Percentiles rank a stretch among this genome's conserved stretches.
phyloP scores from a whole-genome alignment of 35 echinoderm and acorn worm species.

The Apostichopus parvimensis region DNA sequence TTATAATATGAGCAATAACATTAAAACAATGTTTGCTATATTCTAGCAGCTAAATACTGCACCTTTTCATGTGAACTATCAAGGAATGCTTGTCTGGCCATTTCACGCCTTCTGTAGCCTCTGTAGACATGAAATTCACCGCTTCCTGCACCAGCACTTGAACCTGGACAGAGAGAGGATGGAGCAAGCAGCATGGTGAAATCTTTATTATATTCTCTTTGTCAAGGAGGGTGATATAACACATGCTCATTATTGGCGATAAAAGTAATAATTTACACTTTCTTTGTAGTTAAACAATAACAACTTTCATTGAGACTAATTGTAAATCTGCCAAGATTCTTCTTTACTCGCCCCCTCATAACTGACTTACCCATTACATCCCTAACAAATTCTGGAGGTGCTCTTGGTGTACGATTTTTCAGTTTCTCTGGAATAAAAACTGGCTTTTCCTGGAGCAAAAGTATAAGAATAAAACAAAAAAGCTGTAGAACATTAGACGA shows the following conservation, averaged over 20 bases:
- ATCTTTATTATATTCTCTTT: no score
- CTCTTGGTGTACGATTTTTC: slow-evolving; percentile 76
- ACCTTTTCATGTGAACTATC: slow-evolving; percentile 77
- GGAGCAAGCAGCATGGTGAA: neutral
- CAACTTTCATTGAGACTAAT: no score
- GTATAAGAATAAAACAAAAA: neutral
- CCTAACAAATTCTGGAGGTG: slow-evolving; percentile 85
- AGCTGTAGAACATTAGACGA: no score
- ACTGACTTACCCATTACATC: slow-evolving; percentile 80
- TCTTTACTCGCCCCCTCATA: no score
- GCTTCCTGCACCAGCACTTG: slow-evolving; percentile 99
- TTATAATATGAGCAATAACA: no score
- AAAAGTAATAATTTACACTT: no score
- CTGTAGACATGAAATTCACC: slow-evolving; percentile 99
- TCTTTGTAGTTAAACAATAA: no score
- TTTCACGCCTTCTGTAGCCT: slow-evolving; percentile 89
- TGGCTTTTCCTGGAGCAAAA: slow-evolving; percentile 70
- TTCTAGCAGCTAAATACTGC: no score
- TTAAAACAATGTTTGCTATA: no score
- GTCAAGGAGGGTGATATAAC: no score
- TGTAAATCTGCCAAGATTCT: no score
- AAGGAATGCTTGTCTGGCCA: slow-evolving; percentile 69
- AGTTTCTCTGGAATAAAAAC: slow-evolving; percentile 73
- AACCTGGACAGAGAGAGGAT: slow-evolving; percentile 61
- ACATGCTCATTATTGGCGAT: neutral